Evolutionary conservation across 1,140 invertebrate genomes (phyloP), one percentile per base, ranked within the genome.

Genomic region (Hestina assimilis): DNA sequence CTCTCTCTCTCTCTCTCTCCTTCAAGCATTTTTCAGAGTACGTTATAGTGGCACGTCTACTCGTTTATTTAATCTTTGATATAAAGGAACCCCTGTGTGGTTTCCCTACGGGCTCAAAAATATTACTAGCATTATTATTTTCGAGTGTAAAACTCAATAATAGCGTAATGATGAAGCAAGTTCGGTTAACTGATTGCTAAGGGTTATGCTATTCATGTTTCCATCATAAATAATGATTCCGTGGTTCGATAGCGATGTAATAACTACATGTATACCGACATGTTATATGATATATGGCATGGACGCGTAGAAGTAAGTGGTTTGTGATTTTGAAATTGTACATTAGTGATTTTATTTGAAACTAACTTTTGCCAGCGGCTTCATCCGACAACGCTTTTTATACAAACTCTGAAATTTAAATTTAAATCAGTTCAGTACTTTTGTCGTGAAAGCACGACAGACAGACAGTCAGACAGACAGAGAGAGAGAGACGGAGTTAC

Each of bases 161-260:
- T 70, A 51, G 59, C 43, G 66, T 72, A 77, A 80, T 83, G 76
- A 83, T 72, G 56, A 69, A 72, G 77, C 75, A 69, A 57, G 56
- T 77, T 64, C 55, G 12, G n/a, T 35, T 69, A 60, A 69, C 59
- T 62, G 64, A 77, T 72, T 69, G 68, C 64, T 20, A 33, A 20
- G 40, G 38, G 28, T 57, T 48, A 11, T 26, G 52, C 52, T 55
- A 38, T 20, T 55, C 42, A 55, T 38, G 35, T 21, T 29, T 6
- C 45, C 7, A 42, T 57, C 33, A 48, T 57, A 41, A 57, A 57
- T 57, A 41, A 48, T 51, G n/a, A 51, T 51, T 51, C 40, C 14
- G 21, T 35, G 28, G 15, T 33, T 33, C 14, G 45, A 20, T 48
- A 48, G 45, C 28, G 6, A 4, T 28, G 26, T 46, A 15, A 29